phyloP scores from a whole-genome alignment of 2,797 vertebrate genomes.

The Eupleurogrammus muticus region DNA sequence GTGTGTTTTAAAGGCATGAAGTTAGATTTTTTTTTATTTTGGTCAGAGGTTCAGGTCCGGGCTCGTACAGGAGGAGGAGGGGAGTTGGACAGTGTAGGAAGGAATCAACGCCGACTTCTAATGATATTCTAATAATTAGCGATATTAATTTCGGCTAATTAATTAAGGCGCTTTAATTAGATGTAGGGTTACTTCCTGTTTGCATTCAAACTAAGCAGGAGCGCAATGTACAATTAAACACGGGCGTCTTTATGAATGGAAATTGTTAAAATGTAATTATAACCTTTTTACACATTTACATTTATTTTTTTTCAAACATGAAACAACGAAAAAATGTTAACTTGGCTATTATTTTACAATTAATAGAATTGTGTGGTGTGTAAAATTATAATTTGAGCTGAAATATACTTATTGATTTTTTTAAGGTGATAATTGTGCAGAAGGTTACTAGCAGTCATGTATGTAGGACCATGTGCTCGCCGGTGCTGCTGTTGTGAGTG shows the following conservation, averaged over 20 bases:
- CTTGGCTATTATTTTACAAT: not conserved
- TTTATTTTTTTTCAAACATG: not conserved
- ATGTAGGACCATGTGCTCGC: constrained; percentile 49
- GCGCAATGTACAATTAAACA: not conserved
- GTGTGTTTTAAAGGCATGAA: not conserved
- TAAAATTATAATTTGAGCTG: not conserved
- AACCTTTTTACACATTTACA: not conserved
- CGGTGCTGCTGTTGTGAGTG: constrained; percentile 26
- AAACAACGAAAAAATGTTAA: not conserved
- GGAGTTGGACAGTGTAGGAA: constrained; percentile 52
- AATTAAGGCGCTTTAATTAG: constrained; percentile 63
- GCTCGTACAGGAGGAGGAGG: constrained; percentile 12
- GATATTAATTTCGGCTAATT: constrained; percentile 67
- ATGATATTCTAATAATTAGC: constrained; percentile 65
- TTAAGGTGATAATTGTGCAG: constrained; percentile 3
- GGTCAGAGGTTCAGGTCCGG: constrained; percentile 18
- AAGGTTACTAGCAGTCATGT: constrained; percentile 15
- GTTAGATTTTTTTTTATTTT: constrained; percentile 23
- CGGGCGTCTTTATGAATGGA: not conserved
- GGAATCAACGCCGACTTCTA: constrained; percentile 39
- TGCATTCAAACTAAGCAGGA: constrained; percentile 1
- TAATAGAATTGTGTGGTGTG: not conserved
- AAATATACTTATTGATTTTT: constrained; percentile 3
- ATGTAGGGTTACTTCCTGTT: constrained; percentile 29
- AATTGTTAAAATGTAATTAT: not conserved